Evolutionary conservation across 1,140 invertebrate genomes (phyloP).

Genomic region (Scylla paramamosain): DNA sequence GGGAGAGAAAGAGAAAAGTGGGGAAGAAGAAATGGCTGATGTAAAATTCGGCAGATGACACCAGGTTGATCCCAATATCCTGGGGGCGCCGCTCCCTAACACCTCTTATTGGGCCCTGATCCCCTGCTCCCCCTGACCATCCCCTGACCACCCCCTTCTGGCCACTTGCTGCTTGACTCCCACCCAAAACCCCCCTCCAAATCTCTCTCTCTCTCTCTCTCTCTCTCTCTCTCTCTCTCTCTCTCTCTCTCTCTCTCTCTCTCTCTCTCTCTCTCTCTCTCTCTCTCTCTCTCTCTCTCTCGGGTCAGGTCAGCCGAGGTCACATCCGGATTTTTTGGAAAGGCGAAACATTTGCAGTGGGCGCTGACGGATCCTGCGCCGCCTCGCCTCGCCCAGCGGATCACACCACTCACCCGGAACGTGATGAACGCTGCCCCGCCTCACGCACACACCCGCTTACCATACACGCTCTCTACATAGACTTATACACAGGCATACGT

Average conservation of each 20-base stretch:
- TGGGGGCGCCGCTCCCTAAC: neutral
- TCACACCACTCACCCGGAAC: neutral
- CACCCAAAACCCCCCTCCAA: neutral
- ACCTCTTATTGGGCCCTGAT: conserved; percentile 62
- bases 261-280: neutral
- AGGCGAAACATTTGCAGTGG: neutral
- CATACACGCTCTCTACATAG: neutral
- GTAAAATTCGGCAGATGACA: conserved; percentile 63
- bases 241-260: no score
- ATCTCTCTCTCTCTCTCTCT: neutral
- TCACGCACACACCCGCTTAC: neutral
- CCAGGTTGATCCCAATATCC: conserved; percentile 64
- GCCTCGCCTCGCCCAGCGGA: neutral
- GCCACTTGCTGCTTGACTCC: neutral
- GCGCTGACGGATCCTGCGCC: neutral
- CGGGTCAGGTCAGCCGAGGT: neutral
- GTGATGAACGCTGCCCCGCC: neutral
- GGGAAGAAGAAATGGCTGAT: conserved; percentile 23
- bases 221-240: no score
- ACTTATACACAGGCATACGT: neutral
- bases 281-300: neutral
- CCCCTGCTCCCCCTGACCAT: neutral
- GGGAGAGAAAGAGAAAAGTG: neutral
- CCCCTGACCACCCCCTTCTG: conserved; percentile 16
- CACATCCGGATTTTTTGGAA: neutral